A percentile compares a stretch with the other conserved stretches of the same genome.
These are phyloP conservation scores for Drosophila truncata DNA, from an alignment of 1,140 invertebrate species.

Conservation along the genomic window DNA sequence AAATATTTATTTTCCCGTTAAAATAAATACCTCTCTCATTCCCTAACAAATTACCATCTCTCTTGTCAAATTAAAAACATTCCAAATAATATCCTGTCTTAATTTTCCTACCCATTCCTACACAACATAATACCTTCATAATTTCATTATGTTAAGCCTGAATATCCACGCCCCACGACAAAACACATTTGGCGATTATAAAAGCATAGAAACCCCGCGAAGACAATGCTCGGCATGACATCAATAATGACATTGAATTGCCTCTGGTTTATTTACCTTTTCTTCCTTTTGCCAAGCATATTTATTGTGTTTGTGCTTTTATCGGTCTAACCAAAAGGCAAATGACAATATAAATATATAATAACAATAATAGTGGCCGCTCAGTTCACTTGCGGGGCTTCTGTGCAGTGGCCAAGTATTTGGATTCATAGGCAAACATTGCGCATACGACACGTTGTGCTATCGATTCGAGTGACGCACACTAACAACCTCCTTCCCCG, in stretches of 20 bases:
- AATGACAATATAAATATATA: constrained; percentile 73
- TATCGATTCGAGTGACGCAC: constrained; percentile 68
- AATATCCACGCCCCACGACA: constrained; percentile 19
- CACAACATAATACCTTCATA: constrained; percentile 17
- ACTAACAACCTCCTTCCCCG: constrained; percentile 2
- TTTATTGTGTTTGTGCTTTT: constrained; percentile 74
- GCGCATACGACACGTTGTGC: constrained; percentile 72
- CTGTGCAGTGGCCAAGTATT: constrained; percentile 40
- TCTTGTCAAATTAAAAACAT: neutral
- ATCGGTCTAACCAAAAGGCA: constrained; percentile 38
- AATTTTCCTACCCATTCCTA: neutral
- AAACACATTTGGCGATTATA: constrained; percentile 52
- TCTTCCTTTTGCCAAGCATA: constrained; percentile 41
- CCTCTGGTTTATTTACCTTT: constrained; percentile 22
- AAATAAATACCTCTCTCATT: neutral
- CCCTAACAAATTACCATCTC: neutral
- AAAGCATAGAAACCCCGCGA: constrained; percentile 56
- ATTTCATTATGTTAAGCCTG: constrained; percentile 62
- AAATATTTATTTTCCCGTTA: accelerated
- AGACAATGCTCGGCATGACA: constrained; percentile 71
- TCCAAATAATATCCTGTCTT: neutral
- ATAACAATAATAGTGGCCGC: constrained; percentile 60
- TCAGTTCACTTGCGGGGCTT: constrained; percentile 57
- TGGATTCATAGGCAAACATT: constrained; percentile 47
- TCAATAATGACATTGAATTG: constrained; percentile 82